Conservation (phyloP, 1,140 invertebrate species). For the Chionoecetes opilio region DNA sequence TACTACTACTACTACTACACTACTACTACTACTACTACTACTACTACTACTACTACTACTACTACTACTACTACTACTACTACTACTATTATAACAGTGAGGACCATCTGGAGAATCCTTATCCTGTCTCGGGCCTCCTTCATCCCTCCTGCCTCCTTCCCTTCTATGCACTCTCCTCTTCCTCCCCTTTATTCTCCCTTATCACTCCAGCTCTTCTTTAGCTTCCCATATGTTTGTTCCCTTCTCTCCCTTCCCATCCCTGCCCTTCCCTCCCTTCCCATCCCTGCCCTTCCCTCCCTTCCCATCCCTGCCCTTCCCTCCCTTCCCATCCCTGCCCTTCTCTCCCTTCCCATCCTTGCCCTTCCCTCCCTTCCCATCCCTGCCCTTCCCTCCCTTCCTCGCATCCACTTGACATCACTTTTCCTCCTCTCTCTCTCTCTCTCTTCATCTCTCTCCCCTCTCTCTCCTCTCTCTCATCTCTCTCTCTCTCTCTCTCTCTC, state of each 20-base stretch:
- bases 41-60: slow-evolving; percentile 29
- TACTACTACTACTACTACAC: slow-evolving; percentile 20
- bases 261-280: background rate
- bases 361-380: background rate
- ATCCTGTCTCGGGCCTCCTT: too few species aligned
- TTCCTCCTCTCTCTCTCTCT: too few species aligned
- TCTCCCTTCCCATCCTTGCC: background rate
- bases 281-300: background rate
- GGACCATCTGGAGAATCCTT: too few species aligned
- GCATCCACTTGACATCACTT: too few species aligned
- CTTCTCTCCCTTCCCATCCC: background rate
- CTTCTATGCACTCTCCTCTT: background rate
- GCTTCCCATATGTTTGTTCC: background rate
- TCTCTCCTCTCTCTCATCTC: background rate
- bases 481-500: background rate
- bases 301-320: background rate
- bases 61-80: slow-evolving; percentile 27
- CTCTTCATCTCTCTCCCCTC: too few species aligned
- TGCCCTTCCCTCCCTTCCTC: background rate
- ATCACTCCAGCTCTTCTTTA: too few species aligned
- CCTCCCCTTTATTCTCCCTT: background rate
- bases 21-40: slow-evolving; percentile 21
- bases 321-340: background rate
- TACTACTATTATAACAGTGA: background rate
- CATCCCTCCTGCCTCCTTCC: too few species aligned